phyloP scores from a whole-genome alignment of 2,888 invertebrate genomes.

The Eugnorisma glareosa region DNA sequence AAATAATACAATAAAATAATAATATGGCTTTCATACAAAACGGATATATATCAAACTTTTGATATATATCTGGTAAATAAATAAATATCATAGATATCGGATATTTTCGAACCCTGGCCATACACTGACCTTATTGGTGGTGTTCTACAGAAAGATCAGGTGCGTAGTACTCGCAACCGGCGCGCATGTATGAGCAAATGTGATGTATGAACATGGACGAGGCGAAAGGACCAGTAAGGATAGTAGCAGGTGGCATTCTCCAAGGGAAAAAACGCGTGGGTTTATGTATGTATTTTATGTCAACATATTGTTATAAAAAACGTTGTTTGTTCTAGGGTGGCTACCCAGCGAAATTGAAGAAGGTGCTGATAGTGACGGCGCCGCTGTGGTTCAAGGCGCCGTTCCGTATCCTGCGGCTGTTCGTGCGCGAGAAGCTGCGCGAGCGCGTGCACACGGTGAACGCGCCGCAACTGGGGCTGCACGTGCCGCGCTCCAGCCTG shows the following conservation, averaged over 20 bases:
- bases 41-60: no score
- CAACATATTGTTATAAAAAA: not conserved
- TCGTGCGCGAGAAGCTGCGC: conserved; percentile 98
- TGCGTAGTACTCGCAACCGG: not conserved
- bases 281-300: not conserved
- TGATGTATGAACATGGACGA: not conserved
- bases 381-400: conserved; percentile 99
- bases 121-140: not conserved
- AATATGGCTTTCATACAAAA: no score
- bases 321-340: conserved; percentile 93
- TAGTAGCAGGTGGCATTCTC: not conserved
- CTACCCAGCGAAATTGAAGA: conserved; percentile 98
- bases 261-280: not conserved
- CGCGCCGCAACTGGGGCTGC: conserved; percentile 96
- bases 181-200: not conserved
- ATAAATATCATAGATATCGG: no score
- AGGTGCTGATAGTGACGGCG: conserved; percentile 98
- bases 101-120: no score
- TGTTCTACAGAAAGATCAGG: not conserved
- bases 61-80: no score
- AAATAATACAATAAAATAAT: no score
- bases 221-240: not conserved
- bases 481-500: conserved; percentile 97
- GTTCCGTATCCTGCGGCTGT: conserved; percentile 97
- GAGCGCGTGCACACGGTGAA: conserved; percentile 99